Base-by-base conservation (phyloP, 1,140 invertebrate species). In the Limonius californicus region DNA sequence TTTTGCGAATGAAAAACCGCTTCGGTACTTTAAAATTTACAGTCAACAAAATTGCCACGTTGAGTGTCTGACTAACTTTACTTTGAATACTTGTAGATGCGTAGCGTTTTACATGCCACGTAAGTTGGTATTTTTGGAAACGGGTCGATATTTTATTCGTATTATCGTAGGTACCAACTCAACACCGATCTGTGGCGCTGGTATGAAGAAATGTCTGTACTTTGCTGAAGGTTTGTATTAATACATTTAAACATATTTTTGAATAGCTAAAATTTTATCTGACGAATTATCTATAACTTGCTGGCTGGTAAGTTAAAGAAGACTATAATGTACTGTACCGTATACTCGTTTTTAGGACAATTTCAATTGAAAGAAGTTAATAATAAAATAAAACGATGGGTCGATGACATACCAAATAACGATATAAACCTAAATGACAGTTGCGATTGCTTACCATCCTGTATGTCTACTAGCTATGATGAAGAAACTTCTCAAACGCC, bases 51-150 rank as follows among this genome's bases (percentile, higher is more conserved):
- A 90, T 70, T 92, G 89, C 68, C 81, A 88, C 62, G 77, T 89
- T 50, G 89, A 92, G 76, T 91, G 89, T 66, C 78, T 89, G 61
- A 83, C 88, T 1, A 90, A 91, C 73, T 89, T 84, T 62, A 91
- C 89, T 0, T 76, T 84, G 11, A 68, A 77, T 2, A 79, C 81
- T 54, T 91, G 89, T 69, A 77, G 83, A 1, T 85, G 84, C 60
- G 85, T 86, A 20, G 81, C 82, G 60, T 86, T 85, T 68, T 82
- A 84, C 70, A 86, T 88, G 85, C 85, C 86, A 55, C 82, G 87
- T 87, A 74, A 82, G 70, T 67, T 53, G n/a, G n/a, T n/a, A n/a
- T n/a, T 9, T 27, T 27, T 3, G 9, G 9, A n/a, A 27, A 27
- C 9, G 3, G 3, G 23, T 9, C 9, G 3, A 9, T 27, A 27